Evolutionary conservation across 2,888 invertebrate species (phyloP), one percentile per base, ranked within the genome.

Genomic region (Drosophila helvetica): DNA sequence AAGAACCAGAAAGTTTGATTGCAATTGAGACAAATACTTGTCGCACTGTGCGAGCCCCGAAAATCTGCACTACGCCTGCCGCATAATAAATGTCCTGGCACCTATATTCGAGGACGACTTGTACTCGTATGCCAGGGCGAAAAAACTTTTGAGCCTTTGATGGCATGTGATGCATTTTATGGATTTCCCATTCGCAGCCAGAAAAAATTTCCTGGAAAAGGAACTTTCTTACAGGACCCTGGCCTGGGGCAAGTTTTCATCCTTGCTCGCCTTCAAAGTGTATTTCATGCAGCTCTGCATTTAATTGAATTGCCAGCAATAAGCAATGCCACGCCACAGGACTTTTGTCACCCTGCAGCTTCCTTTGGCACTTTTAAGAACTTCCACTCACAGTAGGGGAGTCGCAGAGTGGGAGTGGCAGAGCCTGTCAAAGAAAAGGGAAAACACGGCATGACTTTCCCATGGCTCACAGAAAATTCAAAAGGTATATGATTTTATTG

Each of bases 271-370:
- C 38, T 7, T 62, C 65, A 80, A 71, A 84, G 70, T 78, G 84
- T 80, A 75, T 82, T 82, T 86, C 81, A 82, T 82, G 87, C 75
- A 84, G 87, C 87, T 86, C 81, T 82, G 81, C 84, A 70, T 86
- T 86, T 82, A 82, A 82, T 82, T 84, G 87, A 82, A 86, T 77
- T 74, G 84, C 79, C 68, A 72, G 71, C 59, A 77, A 70, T 59
- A 73, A 55, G 74, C 78, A 64, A 42, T 57, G 58, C 56, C 62
- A 57, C 43, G 48, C 45, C 50, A 27, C 74, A 74, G 59, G 59
- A 67, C 56, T 54, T 69, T 59, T 51, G 51, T 56, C 65, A 53
- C 52, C 57, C 38, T 30, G 18, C 19, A 15, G 15, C 15, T 38
- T 67, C 50, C 18, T 12, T 19, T 18, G 45, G 15, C 48, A 54